Base-by-base conservation (phyloP, 2,888 invertebrate species). In the Trichopria drosophilae region DNA sequence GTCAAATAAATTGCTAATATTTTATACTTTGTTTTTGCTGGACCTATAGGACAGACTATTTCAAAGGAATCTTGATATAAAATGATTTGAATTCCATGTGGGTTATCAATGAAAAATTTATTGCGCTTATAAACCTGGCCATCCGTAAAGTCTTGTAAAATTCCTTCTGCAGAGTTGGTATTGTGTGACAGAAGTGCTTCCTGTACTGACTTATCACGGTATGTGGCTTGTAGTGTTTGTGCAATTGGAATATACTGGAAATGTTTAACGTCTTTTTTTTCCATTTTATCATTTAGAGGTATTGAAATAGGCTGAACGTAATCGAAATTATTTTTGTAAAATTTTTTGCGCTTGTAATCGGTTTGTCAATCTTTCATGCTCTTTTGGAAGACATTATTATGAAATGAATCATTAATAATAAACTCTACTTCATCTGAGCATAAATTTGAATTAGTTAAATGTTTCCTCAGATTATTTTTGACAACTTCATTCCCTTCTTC, bases 21-120 rank as follows among this genome's bases (percentile, higher is more conserved):
- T 37, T 55, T 55, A 23, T 52, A 23, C 22, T 40, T 52, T 3
- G 10, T 6, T 22, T 32, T 41, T 3, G 49, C 49, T 3, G 49
- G 9, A 7, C 46, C 52, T 18, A 49, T 35, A 2, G 49, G 49
- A 13, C 49, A 53, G 1, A 49, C 49, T 4, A 48, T 24, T 22
- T 53, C 55, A 10, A 55, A 48, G 10, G 18, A 32, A 10, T 55
- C 52, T 42, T 55, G 49, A 31, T 41, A 55, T 12, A 54, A 23
- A 15, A 50, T 46, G 4, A 53, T 15, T 16, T 31, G 36, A 22
- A 37, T 12, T n/a, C 6, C 12, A 34, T 6, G 18, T 7, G 18
- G 2, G 20, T 3, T 6, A 13, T n/a, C n/a, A n/a, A n/a, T n/a
- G n/a, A n/a, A n/a, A n/a, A 12, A 29, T 26, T 13, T 20, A 36